Base-by-base conservation (phyloP, 2,888 invertebrate species). In the Ellobium chinense region DNA sequence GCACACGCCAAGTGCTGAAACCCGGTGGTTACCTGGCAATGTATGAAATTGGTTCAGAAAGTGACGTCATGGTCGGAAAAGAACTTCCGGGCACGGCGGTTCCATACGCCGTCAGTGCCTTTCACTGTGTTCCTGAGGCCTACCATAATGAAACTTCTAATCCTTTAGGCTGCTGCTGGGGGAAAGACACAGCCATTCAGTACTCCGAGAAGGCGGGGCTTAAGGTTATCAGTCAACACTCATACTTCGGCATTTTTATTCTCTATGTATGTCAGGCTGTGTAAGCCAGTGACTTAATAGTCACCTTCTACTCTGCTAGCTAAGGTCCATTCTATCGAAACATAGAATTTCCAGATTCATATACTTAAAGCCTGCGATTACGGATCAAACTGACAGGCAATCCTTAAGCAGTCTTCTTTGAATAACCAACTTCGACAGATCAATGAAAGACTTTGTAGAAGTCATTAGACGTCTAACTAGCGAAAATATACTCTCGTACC, bases 101-200 rank as follows among this genome's bases (percentile, higher is more conserved):
- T 14, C 29, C 29, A 9, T 65, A 65, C 31, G 9, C 29, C n/a
- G n/a, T 65, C 31, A 65, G 65, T 34, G 34, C 34, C 65, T 65
- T 65, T n/a, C 29, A 65, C 65, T 65, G 65, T n/a, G 60, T 60
- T 21, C 60, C 60, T 60, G 12, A 60, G 60, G 9, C 60, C 7
- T 60, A 60, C n/a, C 65, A 31, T 14, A 12, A 7, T 31, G 65
- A 18, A 7, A 34, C 5, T 27, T 65, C 65, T 31, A 65, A 12
- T 4, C 12, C 65, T 9, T n/a, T 27, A 7, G 65, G 65, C 5
- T 12, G 12, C 12, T 65, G 29, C 24, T 65, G 29, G 65, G 65
- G 65, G 4, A 27, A 34, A 24, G 65, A 27, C 9, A 34, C 5
- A n/a, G 65, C 65, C 27, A 34, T n/a, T 9, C 29, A 34, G 29